phyloP scores from a whole-genome alignment of 2,888 invertebrate genomes.

The Cheilosia vulpina region DNA sequence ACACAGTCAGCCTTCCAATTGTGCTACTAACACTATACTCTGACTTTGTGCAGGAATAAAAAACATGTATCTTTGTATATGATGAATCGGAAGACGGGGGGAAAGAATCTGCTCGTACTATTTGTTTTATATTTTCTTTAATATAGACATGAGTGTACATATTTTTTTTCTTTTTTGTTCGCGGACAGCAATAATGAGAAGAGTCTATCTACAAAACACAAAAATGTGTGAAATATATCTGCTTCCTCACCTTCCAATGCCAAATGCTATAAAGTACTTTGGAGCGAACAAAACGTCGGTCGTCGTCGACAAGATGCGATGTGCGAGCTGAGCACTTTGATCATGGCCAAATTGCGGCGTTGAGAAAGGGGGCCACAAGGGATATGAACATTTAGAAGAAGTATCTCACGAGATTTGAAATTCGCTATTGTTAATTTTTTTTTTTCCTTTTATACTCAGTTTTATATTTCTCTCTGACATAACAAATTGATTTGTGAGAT shows the following conservation, averaged over 20 bases:
- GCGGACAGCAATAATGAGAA: constrained; percentile 17
- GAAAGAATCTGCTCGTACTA: constrained; percentile 6
- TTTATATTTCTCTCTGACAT: constrained; percentile 41
- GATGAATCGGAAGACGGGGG: not conserved
- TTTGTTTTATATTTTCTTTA: constrained; percentile 31
- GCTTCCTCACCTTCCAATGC: constrained; percentile 47
- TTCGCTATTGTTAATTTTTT: constrained; percentile 30
- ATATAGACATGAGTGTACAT: constrained; percentile 4
- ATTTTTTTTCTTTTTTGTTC: constrained; percentile 28
- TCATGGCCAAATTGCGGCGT: constrained; percentile 21
- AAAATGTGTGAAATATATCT: constrained; percentile 52
- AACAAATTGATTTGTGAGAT: constrained; percentile 43
- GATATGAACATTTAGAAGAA: constrained; percentile 25
- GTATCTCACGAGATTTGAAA: constrained; percentile 49
- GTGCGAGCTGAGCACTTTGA: constrained; percentile 8
- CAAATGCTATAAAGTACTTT: constrained; percentile 44
- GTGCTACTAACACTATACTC: constrained; percentile 1
- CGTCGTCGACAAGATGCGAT: not conserved
- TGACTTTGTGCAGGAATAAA: constrained; percentile 6
- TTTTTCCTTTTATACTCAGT: not conserved
- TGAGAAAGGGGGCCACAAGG: not conserved
- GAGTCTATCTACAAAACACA: not conserved
- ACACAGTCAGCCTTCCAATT: constrained; percentile 22
- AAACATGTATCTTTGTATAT: constrained; percentile 33
- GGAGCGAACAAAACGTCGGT: constrained; percentile 18